phyloP scores from a whole-genome alignment of 2,797 vertebrate genomes.

The Yasuhikotakia modesta region DNA sequence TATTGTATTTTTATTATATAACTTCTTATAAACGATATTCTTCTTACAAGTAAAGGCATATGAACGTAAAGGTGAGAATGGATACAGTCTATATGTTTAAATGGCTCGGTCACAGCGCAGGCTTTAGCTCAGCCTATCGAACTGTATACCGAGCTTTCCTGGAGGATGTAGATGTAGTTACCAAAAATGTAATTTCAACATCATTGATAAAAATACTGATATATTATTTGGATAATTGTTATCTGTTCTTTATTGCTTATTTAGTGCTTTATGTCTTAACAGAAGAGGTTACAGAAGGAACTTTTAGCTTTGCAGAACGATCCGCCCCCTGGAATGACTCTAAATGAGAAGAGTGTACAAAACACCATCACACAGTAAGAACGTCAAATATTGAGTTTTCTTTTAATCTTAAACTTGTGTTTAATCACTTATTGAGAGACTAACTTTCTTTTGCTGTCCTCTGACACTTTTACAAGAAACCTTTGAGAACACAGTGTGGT shows the following conservation, averaged over 20 bases:
- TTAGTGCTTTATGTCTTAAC: constrained; percentile 56
- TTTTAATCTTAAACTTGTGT: constrained; percentile 34
- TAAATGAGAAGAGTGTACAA: constrained; percentile 98
- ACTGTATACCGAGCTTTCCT: too few species aligned
- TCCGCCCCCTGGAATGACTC: constrained; percentile 97
- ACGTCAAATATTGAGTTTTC: not conserved
- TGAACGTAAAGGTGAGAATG: not conserved
- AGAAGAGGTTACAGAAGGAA: constrained; percentile 99
- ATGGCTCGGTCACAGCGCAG: not conserved
- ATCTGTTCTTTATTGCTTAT: not conserved
- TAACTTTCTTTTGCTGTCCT: not conserved
- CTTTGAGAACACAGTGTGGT: not conserved
- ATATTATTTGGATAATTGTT: not conserved
- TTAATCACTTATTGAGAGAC: constrained; percentile 14
- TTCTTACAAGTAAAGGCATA: too few species aligned
- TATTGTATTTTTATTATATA: too few species aligned
- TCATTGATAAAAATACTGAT: not conserved
- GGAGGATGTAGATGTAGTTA: too few species aligned
- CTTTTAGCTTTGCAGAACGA: constrained; percentile 98
- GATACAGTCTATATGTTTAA: not conserved
- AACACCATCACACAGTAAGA: constrained; percentile 98
- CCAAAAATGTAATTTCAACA: not conserved
- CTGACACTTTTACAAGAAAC: not conserved
- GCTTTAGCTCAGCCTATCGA: not conserved
- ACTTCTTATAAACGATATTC: too few species aligned